Evolutionary conservation across 2,797 vertebrate genomes (phyloP).

Genomic region (Anomalospiza imberbis): DNA sequence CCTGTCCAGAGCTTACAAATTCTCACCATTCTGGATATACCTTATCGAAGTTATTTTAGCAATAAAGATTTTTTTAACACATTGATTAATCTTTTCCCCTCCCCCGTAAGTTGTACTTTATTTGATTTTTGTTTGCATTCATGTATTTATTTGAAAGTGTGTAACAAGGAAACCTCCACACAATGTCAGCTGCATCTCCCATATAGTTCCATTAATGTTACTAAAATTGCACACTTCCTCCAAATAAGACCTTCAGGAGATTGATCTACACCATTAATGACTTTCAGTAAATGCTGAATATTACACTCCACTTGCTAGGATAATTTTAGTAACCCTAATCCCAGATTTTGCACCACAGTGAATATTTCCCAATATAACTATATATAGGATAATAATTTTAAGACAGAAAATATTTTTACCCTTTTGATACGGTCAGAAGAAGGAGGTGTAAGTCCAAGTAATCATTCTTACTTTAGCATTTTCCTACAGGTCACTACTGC

Average conservation of each 20-base stretch:
- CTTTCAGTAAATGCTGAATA: slow-evolving; percentile 33
- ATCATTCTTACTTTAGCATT: neutral
- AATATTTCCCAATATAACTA: neutral
- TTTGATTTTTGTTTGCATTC: neutral
- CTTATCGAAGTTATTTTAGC: neutral
- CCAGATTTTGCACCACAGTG: slow-evolving; percentile 10
- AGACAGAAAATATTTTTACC: neutral
- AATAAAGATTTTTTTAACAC: neutral
- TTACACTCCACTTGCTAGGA: neutral
- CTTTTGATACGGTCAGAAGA: neutral
- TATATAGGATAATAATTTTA: neutral
- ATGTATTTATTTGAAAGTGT: neutral
- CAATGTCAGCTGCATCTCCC: neutral
- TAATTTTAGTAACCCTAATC: slow-evolving; percentile 47
- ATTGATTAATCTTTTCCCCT: neutral
- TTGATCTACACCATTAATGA: slow-evolving; percentile 32
- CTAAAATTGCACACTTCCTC: slow-evolving; percentile 24
- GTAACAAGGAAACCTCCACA: neutral
- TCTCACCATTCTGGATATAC: neutral
- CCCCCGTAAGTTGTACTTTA: neutral
- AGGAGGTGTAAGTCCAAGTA: neutral
- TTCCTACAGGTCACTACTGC: neutral
- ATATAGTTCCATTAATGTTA: neutral
- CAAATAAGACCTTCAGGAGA: slow-evolving; percentile 12
- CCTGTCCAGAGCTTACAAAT: neutral